phyloP scores from a whole-genome alignment of 2,888 invertebrate species.

The Myopa testacea region DNA sequence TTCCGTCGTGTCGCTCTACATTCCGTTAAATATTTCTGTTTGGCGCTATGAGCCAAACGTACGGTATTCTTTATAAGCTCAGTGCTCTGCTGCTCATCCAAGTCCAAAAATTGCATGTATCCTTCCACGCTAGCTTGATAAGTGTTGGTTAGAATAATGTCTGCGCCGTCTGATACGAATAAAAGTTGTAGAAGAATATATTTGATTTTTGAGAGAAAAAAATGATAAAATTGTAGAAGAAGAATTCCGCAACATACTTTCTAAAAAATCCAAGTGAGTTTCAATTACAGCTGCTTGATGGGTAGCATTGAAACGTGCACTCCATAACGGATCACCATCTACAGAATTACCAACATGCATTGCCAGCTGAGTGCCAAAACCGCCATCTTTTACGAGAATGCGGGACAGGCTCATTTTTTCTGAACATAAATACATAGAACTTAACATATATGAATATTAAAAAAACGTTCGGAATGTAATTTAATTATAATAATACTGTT shows the following conservation, averaged over 20 bases:
- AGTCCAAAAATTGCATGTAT: constrained; percentile 79
- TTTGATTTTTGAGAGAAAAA: neutral
- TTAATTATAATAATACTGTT: no score
- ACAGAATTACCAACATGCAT: constrained; percentile 80
- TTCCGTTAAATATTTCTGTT: constrained; percentile 73
- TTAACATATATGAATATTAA: neutral
- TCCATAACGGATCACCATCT: constrained; percentile 91
- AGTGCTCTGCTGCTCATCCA: constrained; percentile 76
- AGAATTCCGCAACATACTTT: constrained; percentile 70
- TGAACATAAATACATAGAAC: neutral
- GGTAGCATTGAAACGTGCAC: constrained; percentile 82
- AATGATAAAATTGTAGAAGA: neutral
- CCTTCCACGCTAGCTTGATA: constrained; percentile 88
- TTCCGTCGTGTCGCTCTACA: constrained; percentile 61
- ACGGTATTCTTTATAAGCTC: constrained; percentile 82
- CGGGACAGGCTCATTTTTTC: constrained; percentile 58
- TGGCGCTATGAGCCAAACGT: constrained; percentile 79
- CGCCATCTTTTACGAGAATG: constrained; percentile 75
- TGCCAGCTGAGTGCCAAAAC: constrained; percentile 85
- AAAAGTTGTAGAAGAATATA: neutral
- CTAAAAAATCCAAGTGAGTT: constrained; percentile 84
- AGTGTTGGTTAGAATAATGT: constrained; percentile 88
- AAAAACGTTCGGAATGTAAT: neutral
- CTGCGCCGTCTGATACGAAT: constrained; percentile 79
- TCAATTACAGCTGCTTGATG: constrained; percentile 82